These are phyloP conservation scores for Yoshiicerus persimilis DNA, from an alignment of 1,140 invertebrate genomes.

Conservation along the genomic window DNA sequence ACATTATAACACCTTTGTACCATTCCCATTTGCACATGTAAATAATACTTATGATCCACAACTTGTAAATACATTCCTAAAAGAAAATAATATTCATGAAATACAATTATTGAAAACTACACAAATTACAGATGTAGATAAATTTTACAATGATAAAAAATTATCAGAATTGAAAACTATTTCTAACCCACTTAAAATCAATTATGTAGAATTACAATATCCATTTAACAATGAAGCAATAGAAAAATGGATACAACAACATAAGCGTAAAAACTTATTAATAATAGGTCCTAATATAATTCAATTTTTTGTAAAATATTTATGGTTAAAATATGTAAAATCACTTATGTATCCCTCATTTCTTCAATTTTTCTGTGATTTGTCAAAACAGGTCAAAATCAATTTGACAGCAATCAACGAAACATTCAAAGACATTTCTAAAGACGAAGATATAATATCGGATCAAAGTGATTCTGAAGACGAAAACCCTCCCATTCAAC, in stretches of 20 bases:
- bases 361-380: neutral
- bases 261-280: neutral
- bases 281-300: neutral
- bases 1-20: neutral
- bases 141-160: no score
- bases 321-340: neutral
- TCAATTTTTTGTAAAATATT: neutral
- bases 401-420: neutral
- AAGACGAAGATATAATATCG: neutral
- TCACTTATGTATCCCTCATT: neutral
- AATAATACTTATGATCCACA: no score
- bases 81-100: no score
- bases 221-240: no score
- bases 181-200: no score
- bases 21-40: neutral
- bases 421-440: neutral
- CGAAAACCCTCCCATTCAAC: neutral
- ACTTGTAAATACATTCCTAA: no score
- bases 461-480: neutral
- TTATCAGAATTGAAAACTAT: no score
- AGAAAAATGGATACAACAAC: neutral
- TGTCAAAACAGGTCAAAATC: neutral
- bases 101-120: no score
- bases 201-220: no score
- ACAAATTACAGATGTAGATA: no score